Evolutionary conservation across 2,888 invertebrate species (phyloP), one percentile per base, ranked within the genome.

Genomic region (Vesta saturnalis): DNA sequence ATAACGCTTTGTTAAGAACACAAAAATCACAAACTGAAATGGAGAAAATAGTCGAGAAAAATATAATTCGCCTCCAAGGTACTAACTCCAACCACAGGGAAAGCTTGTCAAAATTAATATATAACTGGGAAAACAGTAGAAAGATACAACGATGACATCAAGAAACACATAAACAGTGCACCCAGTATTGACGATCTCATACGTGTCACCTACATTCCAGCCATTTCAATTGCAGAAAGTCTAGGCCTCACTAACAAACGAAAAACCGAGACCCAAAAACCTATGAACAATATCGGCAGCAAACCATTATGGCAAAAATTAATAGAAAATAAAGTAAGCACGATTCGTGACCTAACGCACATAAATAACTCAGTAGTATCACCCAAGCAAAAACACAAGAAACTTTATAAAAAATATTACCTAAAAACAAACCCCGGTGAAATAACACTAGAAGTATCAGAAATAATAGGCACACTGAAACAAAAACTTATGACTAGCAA

Each of bases 401-500:
- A 46, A 46, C n/a, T 46, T 6, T 46, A 46, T 14, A 46, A 14
- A 46, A 46, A 46, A 46, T 46, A 46, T 14, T 6, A 46, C 12
- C 3, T 46, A 46, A 46, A 8, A 8, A 46, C 15, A 4, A 14
- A 8, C 10, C 46, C 46, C 12, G 46, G 46, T n/a, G 12, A 8
- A 8, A 8, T 3, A 14, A 46, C 46, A 46, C 4, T 12, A 12
- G 46, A 46, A 46, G 14, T 55, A 19, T 5, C 22, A 8, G 23
- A 55, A 21, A 55, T 55, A 55, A 5, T 55, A 22, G 22, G 19
- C 18, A 21, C 22, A 55, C 14, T 55, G 2, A 55, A 55, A 23
- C 55, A 55, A 18, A 55, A 55, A 21, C 23, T 55, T 1, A 22
- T 22, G n/a, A n/a, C n/a, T n/a, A n/a, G n/a, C n/a, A n/a, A n/a